Conservation (phyloP, 2,113 vertebrate genomes). For the Gyps fulvus region DNA sequence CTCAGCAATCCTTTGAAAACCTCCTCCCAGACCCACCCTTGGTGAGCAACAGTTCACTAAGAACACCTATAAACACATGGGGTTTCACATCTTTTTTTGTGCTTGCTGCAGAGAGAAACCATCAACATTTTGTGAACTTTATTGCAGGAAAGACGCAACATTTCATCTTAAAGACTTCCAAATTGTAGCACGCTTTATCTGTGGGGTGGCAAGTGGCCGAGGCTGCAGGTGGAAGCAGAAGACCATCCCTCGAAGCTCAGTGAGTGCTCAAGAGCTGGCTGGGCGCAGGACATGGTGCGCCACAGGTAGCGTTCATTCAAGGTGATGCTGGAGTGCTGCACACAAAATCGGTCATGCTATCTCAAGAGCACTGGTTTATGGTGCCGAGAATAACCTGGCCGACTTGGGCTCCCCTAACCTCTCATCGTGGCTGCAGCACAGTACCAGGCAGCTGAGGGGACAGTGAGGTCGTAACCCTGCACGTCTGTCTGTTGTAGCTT, state of each 20-base stretch:
- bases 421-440: background rate
- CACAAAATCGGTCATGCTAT: accelerated
- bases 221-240: background rate
- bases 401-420: background rate
- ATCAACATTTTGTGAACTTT: background rate
- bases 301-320: background rate
- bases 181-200: accelerated
- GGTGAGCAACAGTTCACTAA: background rate
- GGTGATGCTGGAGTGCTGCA: background rate
- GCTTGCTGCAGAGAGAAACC: background rate
- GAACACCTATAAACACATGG: background rate
- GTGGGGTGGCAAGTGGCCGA: background rate
- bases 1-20: background rate
- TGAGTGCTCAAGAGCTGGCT: background rate
- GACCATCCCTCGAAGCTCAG: background rate
- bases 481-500: background rate
- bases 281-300: accelerated
- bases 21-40: background rate
- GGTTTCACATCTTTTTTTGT: background rate
- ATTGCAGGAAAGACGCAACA: background rate
- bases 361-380: background rate
- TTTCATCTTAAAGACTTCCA: background rate
- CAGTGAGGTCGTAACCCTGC: background rate
- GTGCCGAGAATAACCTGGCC: background rate
- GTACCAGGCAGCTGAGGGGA: background rate